Evolutionary conservation across 2,113 vertebrate genomes (phyloP), one percentile per base, ranked within the genome.

Genomic region (Numida meleagris): DNA sequence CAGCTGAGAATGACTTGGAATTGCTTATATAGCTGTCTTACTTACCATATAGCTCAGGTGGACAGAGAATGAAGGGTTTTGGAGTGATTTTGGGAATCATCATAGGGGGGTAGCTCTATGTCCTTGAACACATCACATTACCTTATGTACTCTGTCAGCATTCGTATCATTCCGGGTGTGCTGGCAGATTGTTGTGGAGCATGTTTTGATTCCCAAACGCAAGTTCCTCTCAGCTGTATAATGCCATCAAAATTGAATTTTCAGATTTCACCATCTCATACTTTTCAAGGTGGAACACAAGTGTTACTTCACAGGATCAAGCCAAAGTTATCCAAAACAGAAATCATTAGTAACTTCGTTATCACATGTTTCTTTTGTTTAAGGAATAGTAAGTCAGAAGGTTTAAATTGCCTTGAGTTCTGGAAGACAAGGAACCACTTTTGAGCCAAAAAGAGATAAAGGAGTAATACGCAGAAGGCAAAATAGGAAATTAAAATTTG

Each of bases 31-130:
- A 76, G 70, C 16, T 70, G 36, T n/a, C 45, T 59, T 55, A 48
- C 0, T 67, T 59, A 72, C 2, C 0, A 0, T 25, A 29, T 24
- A 0, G 0, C 19, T 63, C 68, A 86, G 21, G 9, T 45, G 24
- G 19, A 62, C 23, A 71, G 8, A 59, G 12, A 3, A 71, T 62
- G 36, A 5, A 17, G 31, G 1, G 20, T 16, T 87, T 72, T 76
- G 24, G 67, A 89, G 76, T 3, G 42, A 17, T 29, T 67, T 73
- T 14, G 31, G 21, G 13, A 88, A 43, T 55, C 14, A 19, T 81
- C 33, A 55, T n/a, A n/a, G n/a, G n/a, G n/a, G n/a, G n/a, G n/a
- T n/a, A n/a, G n/a, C n/a, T n/a, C n/a, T n/a, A n/a, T n/a, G n/a
- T 42, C 36, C 40, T 77, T 36, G 20, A 80, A 21, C 15, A 57